Evolutionary conservation across 2,113 vertebrate genomes (phyloP).

Genomic region (Crotalus helleri): DNA sequence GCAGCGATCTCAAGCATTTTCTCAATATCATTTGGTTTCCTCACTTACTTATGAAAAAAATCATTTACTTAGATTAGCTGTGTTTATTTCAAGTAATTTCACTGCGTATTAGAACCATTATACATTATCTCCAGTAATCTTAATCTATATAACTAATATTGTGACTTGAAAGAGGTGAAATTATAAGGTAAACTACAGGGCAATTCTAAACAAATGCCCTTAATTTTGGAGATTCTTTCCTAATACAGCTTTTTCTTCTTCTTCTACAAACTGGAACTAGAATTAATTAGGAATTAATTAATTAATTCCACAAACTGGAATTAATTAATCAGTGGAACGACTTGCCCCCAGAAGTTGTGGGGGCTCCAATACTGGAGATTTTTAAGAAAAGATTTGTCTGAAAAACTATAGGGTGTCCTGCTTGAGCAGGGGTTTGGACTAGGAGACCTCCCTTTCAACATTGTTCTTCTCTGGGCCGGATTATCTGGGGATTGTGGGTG

Average conservation of each 20-base stretch:
- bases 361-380: not conserved
- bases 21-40: not conserved
- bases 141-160: constrained; percentile 44
- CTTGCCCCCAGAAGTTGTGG: not conserved
- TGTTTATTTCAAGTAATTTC: not conserved
- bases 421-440: not conserved
- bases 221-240: not conserved
- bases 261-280: not conserved
- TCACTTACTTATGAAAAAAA: not conserved
- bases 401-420: not conserved
- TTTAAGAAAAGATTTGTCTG: not conserved
- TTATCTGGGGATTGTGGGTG: not conserved
- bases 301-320: too few species aligned
- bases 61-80: not conserved
- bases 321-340: not conserved
- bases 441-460: not conserved
- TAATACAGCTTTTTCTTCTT: not conserved
- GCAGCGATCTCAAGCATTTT: not conserved
- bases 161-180: constrained; percentile 44
- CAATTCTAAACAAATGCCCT: not conserved
- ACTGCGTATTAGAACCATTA: constrained; percentile 19
- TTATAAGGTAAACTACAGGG: constrained; percentile 37
- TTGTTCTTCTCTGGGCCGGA: not conserved
- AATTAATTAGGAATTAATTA: too few species aligned
- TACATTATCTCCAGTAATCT: constrained; percentile 22